Base-by-base conservation (phyloP, 2,888 invertebrate genomes). In the Cheilosia soror region DNA sequence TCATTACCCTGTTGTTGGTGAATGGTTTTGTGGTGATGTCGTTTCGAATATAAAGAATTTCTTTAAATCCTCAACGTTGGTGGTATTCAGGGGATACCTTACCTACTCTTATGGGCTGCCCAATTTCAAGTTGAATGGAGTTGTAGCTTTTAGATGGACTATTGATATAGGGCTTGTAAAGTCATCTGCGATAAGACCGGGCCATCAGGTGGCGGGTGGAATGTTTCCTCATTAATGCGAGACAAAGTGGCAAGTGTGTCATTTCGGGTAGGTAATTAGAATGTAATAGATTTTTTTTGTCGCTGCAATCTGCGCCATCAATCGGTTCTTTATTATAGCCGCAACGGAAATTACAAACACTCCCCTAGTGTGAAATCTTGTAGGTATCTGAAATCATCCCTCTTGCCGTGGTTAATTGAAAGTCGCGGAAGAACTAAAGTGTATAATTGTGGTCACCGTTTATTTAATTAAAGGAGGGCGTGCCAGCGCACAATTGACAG, bases 1-100 rank as follows among this genome's bases (percentile, higher is more conserved):
- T 91, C 90, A 91, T 91, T 91, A 91, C 91, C 87, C 88, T 60
- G 76, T 76, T 72, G 80, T 68, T 66, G 66, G 71, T 68, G 71
- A 80, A 79, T 79, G 65, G 79, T 66, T 66, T 79, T 65, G 72
- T 80, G 66, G 60, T 66, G 55, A 76, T 76, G 66, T 81, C 76
- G 76, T 47, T 72, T 62, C 11, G 65, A n/a, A n/a, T n/a, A n/a
- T 57, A 47, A 63, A 62, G 42, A 71, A 31, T 84, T 58, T 62
- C 25, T 13, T 27, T 69, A 71, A 83, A 37, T 71, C 53, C 6
- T 58, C 76, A 29, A 57, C 81, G 85, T 80, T 72, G 85, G 85
- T 77, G 81, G 85, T 27, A 76, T 81, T 15, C 47, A 13, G 6
- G 20, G 33, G n/a, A 27, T 44, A 11, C 37, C n/a, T 1, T 20